Percentiles rank a stretch among this genome's conserved stretches.
These are phyloP conservation scores for Kuschelorhynchus macadamiae DNA, from an alignment of 2,888 invertebrate genomes.

Conservation along the genomic window DNA sequence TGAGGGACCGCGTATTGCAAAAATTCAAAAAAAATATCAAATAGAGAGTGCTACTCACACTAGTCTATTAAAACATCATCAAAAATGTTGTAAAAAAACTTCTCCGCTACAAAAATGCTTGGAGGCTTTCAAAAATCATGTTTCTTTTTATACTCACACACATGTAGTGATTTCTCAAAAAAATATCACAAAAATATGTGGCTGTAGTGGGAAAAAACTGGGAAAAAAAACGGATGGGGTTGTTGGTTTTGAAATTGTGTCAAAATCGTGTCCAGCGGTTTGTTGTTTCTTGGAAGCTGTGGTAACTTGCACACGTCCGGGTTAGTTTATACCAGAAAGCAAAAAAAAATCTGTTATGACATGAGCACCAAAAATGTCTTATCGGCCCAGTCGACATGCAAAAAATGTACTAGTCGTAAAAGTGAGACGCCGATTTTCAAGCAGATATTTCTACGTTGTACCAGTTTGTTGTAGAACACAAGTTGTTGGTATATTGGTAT, in stretches of 20 bases:
- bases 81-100: constrained; percentile 61
- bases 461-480: constrained; percentile 31
- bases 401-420: constrained; percentile 4
- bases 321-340: constrained; percentile 13
- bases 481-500: constrained; percentile 73
- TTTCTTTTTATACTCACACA: constrained; percentile 73
- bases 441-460: constrained; percentile 14
- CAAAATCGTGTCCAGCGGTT: constrained; percentile 28
- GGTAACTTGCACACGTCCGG: constrained; percentile 32
- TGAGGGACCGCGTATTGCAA: constrained; percentile 79
- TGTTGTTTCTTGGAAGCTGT: constrained; percentile 16
- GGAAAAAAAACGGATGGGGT: constrained; percentile 13
- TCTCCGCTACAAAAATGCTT: constrained; percentile 70
- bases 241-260: constrained; percentile 14
- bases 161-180: constrained; percentile 74
- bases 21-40: constrained; percentile 75
- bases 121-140: constrained; percentile 62
- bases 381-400: constrained; percentile 40
- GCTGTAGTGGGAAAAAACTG: background rate
- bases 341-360: constrained; percentile 31
- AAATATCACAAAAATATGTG: constrained; percentile 22
- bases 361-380: constrained; percentile 45
- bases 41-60: constrained; percentile 67
- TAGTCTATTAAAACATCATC: constrained; percentile 57
- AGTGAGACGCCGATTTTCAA: constrained; percentile 5